A percentile compares a stretch with the other conserved stretches of the same genome.
These are phyloP conservation scores for Brachionus rotundiformis DNA, from an alignment of 1,140 invertebrate species.

Conservation along the genomic window DNA sequence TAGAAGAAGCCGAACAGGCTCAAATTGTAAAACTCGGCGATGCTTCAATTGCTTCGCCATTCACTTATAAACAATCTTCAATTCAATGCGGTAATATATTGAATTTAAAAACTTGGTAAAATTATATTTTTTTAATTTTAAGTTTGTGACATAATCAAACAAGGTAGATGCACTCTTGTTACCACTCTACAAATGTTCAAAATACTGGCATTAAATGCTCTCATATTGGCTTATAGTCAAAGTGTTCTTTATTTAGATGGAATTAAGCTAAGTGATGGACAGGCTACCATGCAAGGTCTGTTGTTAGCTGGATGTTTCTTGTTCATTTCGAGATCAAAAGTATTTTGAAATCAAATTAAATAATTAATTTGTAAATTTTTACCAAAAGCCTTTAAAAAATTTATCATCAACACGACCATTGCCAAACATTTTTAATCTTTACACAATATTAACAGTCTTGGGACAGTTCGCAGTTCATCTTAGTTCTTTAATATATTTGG, in stretches of 20 bases:
- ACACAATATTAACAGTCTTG: conserved; percentile 91
- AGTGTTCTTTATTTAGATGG: conserved; percentile 97
- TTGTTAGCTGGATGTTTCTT: conserved; percentile 92
- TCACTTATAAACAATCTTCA: conserved; percentile 94
- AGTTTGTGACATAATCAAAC: conserved; percentile 97
- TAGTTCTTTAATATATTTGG: conserved; percentile 82
- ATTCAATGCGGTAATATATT: conserved; percentile 83
- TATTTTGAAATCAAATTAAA: conserved; percentile 60
- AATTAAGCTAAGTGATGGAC: conserved; percentile 94
- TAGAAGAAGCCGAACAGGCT: conserved; percentile 85
- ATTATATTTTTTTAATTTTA: not conserved
- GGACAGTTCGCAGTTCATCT: conserved; percentile 95
- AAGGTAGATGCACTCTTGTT: conserved; percentile 95
- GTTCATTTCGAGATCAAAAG: conserved; percentile 96
- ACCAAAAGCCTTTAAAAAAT: conserved; percentile 80
- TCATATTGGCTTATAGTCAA: conserved; percentile 96
- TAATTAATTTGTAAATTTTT: conserved; percentile 52
- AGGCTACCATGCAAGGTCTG: conserved; percentile 88
- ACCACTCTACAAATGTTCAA: conserved; percentile 99
- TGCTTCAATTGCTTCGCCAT: conserved; percentile 97
- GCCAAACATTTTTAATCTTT: conserved; percentile 97
- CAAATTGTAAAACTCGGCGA: conserved; percentile 92
- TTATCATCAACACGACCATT: conserved; percentile 89
- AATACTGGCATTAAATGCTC: conserved; percentile 95
- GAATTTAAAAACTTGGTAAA: not conserved